Base-by-base conservation (phyloP, 2,113 vertebrate species). In the Hyaena hyaena region DNA sequence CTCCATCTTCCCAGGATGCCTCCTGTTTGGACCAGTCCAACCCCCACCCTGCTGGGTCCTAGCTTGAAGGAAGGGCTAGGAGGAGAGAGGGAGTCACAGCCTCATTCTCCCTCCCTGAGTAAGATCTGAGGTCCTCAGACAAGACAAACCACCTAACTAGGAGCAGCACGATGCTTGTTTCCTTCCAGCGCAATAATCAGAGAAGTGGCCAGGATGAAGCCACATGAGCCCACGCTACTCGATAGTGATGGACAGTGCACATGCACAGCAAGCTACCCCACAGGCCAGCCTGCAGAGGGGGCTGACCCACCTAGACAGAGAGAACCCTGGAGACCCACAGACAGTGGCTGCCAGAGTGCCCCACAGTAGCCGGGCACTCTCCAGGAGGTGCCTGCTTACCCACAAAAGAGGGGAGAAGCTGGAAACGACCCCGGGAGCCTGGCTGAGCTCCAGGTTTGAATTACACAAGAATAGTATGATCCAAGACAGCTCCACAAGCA, bases 71-170 rank as follows among this genome's bases (percentile, higher is more conserved):
- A 4, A 5, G 14, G 23, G 31, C 31, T 10, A 16, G 43, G 28
- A 3, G 53, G 14, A 16, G 6, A 3, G 10, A 11, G 21, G 33
- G 5, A 2, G 6, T 2, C 4, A 0, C 26, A 83, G 55, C 50
- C 84, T 86, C 80, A 14, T 16, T 91, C 92, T 73, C 63, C 33
- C 43, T 24, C 4, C 61, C 31, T 23, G 19, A 76, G 23, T 28
- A 39, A 95, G 48, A 81, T 61, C 86, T 95, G 66, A 96, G 74
- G 31, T 53, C 48, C 77, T 89, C 61, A 79, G 92, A 89, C 61
- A 86, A 26, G 48, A 92, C 50, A 63, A 86, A 69, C 4, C 39
- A 50, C 24, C 55, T n/a, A 63, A 50, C 45, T 6, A 45, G 12
- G 19, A 82, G 15, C 50, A 2, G 14, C 2, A 15, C 24, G 16